Conservation (phyloP, 2,113 vertebrate species). For the Zeus faber region DNA sequence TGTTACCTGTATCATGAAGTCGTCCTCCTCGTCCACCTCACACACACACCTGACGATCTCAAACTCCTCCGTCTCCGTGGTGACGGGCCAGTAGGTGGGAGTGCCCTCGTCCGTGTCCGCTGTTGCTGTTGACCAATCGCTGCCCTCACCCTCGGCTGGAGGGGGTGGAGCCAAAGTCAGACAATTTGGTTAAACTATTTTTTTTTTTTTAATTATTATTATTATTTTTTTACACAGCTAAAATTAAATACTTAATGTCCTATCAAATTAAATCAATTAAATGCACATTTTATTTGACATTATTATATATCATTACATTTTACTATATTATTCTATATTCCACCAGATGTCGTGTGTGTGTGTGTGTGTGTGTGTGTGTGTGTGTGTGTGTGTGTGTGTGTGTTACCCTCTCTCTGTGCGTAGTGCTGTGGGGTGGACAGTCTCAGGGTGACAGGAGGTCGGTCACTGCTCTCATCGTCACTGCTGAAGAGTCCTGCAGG, state of each 20-base stretch:
- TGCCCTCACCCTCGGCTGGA: conserved; percentile 84
- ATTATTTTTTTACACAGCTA: no score
- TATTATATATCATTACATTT: no score
- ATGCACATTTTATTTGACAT: no score
- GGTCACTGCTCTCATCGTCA: conserved; percentile 79
- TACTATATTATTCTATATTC: no score
- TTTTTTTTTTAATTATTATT: no score
- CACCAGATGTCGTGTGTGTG: no score
- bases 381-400: not conserved
- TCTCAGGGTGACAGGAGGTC: conserved; percentile 68
- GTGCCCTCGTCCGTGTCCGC: conserved; percentile 91
- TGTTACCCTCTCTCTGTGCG: conserved; percentile 28
- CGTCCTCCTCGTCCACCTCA: conserved; percentile 95
- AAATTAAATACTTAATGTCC: no score
- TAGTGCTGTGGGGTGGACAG: conserved; percentile 63
- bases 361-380: not conserved
- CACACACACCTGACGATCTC: conserved; percentile 95
- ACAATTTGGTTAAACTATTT: no score
- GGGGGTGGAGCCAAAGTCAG: not conserved
- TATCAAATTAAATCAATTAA: no score
- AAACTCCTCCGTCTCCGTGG: conserved; percentile 76
- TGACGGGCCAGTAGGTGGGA: conserved; percentile 75
- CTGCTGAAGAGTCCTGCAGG: conserved; percentile 75
- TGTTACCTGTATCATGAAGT: conserved; percentile 98
- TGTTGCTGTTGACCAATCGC: conserved; percentile 89